These are phyloP conservation scores for Zeuzera pyrina DNA, from an alignment of 2,888 invertebrate genomes.

Conservation along the genomic window DNA sequence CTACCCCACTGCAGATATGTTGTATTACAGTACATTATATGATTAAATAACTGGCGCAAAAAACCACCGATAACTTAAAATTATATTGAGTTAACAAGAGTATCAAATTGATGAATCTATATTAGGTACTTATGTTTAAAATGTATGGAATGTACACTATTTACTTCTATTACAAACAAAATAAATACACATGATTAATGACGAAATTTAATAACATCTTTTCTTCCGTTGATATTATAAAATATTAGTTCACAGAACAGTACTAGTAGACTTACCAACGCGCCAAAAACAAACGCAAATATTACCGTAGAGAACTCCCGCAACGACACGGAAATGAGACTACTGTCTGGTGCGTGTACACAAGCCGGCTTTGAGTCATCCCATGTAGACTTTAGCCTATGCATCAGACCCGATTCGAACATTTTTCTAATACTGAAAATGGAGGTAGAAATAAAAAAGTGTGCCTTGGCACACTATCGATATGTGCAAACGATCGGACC, in stretches of 20 bases:
- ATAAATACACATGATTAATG: not conserved
- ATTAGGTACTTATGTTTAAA: no score
- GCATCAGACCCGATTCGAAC: slow-evolving; percentile 73
- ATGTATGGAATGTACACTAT: no score
- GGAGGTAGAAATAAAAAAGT: not conserved
- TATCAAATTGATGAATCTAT: no score
- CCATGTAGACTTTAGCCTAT: slow-evolving; percentile 71
- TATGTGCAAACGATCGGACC: no score
- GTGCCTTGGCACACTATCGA: no score
- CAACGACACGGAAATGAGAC: slow-evolving; percentile 66
- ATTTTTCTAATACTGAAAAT: slow-evolving; percentile 70
- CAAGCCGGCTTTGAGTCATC: slow-evolving; percentile 75
- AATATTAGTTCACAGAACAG: slow-evolving; percentile 8
- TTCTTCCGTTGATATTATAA: not conserved
- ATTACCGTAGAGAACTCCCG: slow-evolving; percentile 74
- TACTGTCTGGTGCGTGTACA: slow-evolving; percentile 55
- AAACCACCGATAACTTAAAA: no score
- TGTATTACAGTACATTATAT: no score
- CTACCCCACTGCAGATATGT: no score
- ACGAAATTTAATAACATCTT: slow-evolving; percentile 1
- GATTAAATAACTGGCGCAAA: no score
- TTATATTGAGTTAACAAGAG: no score
- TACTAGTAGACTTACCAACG: slow-evolving; percentile 42
- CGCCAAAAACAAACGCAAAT: slow-evolving; percentile 61
- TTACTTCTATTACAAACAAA: no score